Conservation (phyloP, 92 coral and sea anemone genomes). For the Epizoanthus scotinus region DNA sequence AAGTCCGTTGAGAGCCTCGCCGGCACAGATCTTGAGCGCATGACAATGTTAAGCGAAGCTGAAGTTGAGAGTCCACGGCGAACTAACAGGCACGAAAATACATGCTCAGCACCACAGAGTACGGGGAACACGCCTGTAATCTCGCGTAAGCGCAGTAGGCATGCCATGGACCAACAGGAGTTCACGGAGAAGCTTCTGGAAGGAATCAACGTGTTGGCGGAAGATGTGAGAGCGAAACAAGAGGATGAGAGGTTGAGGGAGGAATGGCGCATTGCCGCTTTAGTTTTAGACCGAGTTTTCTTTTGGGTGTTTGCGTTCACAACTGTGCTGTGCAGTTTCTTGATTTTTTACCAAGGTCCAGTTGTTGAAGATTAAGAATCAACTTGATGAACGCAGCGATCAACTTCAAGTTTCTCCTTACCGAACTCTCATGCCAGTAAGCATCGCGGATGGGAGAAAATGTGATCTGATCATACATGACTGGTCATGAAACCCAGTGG, state of each 20-base stretch:
- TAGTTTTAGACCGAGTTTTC: conserved; percentile 84
- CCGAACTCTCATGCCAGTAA: too few species aligned
- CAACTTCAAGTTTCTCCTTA: too few species aligned
- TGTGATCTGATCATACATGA: too few species aligned
- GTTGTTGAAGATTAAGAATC: conserved; percentile 38
- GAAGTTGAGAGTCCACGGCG: conserved; percentile 56
- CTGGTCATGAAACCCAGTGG: too few species aligned
- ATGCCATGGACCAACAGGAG: conserved; percentile 50
- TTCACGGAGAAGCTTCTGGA: conserved; percentile 83
- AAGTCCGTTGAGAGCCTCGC: conserved; percentile 53
- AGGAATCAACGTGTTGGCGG: conserved; percentile 77
- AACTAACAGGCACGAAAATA: conserved; percentile 49
- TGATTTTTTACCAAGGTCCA: conserved; percentile 77
- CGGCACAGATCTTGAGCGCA: conserved; percentile 60
- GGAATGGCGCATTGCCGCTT: conserved; percentile 89
- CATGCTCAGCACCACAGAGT: conserved; percentile 57
- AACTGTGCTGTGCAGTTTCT: conserved; percentile 55
- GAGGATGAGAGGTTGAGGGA: conserved; percentile 86
- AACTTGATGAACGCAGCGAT: background rate
- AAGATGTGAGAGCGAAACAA: conserved; percentile 76
- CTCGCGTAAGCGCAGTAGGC: conserved; percentile 66
- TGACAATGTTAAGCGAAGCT: conserved; percentile 47
- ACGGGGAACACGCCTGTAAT: conserved; percentile 72
- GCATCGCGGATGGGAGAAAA: too few species aligned
- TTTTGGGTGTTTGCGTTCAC: conserved; percentile 77